Percentiles rank a stretch among this genome's conserved stretches.
Conservation (phyloP, 2,888 invertebrate species). For the Ethmia dodecea region DNA sequence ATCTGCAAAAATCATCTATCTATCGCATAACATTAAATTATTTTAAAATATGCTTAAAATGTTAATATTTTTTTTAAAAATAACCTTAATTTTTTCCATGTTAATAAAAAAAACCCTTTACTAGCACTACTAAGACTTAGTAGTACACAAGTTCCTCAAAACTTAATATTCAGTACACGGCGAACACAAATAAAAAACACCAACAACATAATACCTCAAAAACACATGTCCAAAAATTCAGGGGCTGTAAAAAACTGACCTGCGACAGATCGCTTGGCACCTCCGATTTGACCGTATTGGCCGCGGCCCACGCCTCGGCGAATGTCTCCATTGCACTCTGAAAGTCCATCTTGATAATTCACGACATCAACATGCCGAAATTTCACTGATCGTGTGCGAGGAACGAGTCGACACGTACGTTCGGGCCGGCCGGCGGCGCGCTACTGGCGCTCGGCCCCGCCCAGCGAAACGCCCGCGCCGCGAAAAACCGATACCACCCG, state of each 20-base stretch:
- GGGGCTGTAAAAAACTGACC: slow-evolving; percentile 75
- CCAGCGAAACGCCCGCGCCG: slow-evolving; percentile 69
- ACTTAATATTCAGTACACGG: too few species aligned
- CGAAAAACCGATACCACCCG: slow-evolving; percentile 75
- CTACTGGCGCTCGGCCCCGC: slow-evolving; percentile 74
- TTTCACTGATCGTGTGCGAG: slow-evolving; percentile 60
- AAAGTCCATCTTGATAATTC: slow-evolving; percentile 90
- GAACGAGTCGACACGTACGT: slow-evolving; percentile 53
- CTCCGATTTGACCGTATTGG: slow-evolving; percentile 82
- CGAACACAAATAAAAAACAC: too few species aligned
- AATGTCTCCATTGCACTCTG: slow-evolving; percentile 99
- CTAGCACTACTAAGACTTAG: too few species aligned
- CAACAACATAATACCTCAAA: too few species aligned
- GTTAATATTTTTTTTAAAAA: too few species aligned
- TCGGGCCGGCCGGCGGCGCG: slow-evolving; percentile 80
- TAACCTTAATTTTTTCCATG: too few species aligned
- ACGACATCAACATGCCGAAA: slow-evolving; percentile 73
- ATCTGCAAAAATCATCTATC: too few species aligned
- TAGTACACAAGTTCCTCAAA: too few species aligned
- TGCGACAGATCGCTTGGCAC: slow-evolving; percentile 80
- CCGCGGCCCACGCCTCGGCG: slow-evolving; percentile 98
- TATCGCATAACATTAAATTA: too few species aligned
- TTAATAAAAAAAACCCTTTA: too few species aligned
- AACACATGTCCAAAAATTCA: not conserved
- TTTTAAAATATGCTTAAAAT: too few species aligned